Percentiles rank a stretch among this genome's conserved stretches.
These are phyloP conservation scores for Ophioninae sp. DNA, from an alignment of 2,888 invertebrate genomes.

Conservation along the genomic window DNA sequence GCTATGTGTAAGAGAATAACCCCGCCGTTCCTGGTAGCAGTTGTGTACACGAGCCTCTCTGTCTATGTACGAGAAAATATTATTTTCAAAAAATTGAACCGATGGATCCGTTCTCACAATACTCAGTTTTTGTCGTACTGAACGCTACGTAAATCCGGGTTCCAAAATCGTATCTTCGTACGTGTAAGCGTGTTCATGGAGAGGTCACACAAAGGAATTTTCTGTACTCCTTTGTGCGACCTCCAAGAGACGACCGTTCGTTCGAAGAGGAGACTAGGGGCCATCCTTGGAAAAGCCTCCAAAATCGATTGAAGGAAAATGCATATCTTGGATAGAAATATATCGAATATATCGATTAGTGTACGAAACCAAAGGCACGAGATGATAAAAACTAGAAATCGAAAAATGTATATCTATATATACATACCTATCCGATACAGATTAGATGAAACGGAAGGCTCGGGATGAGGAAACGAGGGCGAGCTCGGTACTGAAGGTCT, in stretches of 20 bases:
- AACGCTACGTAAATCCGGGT: neutral
- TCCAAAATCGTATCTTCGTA: too few species aligned
- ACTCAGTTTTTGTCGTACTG: neutral
- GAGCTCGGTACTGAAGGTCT: constrained; percentile 40
- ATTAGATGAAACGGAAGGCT: constrained; percentile 1
- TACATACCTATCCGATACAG: too few species aligned
- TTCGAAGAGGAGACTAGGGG: neutral
- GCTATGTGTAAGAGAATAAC: constrained; percentile 45
- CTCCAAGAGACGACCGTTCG: neutral
- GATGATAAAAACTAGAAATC: constrained; percentile 53
- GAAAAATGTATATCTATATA: constrained; percentile 44
- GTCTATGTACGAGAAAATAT: neutral
- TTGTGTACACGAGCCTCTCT: neutral
- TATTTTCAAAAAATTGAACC: neutral
- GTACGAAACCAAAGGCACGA: constrained; percentile 38
- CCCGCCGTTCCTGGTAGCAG: constrained; percentile 26
- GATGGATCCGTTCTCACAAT: neutral
- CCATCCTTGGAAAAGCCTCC: neutral
- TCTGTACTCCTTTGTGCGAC: neutral
- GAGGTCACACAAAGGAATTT: neutral
- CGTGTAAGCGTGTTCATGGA: too few species aligned
- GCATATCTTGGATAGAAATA: neutral
- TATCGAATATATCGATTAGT: constrained; percentile 55
- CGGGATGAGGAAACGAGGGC: constrained; percentile 35
- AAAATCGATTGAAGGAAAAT: too few species aligned